These are phyloP conservation scores for Sarcophaga carnaria DNA, from an alignment of 2,888 invertebrate species.

Conservation along the genomic window DNA sequence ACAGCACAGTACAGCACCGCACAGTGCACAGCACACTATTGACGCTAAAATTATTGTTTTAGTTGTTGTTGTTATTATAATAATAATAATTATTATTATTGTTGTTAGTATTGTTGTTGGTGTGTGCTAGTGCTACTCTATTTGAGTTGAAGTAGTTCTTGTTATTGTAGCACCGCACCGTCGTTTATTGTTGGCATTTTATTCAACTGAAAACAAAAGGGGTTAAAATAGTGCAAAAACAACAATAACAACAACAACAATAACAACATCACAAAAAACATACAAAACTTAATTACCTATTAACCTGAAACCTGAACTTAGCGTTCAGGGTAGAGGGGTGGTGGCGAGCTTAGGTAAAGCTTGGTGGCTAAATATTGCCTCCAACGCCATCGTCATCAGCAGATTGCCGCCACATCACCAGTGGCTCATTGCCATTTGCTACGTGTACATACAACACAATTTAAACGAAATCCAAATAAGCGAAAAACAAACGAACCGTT, in stretches of 20 bases:
- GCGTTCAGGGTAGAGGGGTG: constrained; percentile 1
- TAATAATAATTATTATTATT: neutral
- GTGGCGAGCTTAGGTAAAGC: neutral
- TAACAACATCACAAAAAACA: constrained; percentile 16
- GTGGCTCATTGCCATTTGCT: neutral
- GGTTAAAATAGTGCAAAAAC: constrained; percentile 40
- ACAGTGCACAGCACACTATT: neutral
- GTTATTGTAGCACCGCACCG: neutral
- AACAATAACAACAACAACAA: neutral
- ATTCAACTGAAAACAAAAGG: constrained; percentile 38
- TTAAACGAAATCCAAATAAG: constrained; percentile 56
- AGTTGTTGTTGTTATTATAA: constrained; percentile 9
- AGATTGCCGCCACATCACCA: neutral
- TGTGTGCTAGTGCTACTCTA: constrained; percentile 14
- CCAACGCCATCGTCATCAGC: neutral
- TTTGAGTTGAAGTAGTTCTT: neutral
- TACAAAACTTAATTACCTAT: constrained; percentile 68
- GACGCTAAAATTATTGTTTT: constrained; percentile 14
- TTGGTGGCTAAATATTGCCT: neutral
- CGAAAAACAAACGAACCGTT: constrained; percentile 52
- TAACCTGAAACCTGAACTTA: constrained; percentile 65
- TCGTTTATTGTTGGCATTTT: neutral
- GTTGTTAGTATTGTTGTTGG: neutral
- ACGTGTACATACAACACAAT: constrained; percentile 33
- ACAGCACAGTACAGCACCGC: neutral